A percentile compares a stretch with the other conserved stretches of the same genome.
These are phyloP conservation scores for Chironomus riparius DNA, from an alignment of 2,888 invertebrate species.

Conservation along the genomic window DNA sequence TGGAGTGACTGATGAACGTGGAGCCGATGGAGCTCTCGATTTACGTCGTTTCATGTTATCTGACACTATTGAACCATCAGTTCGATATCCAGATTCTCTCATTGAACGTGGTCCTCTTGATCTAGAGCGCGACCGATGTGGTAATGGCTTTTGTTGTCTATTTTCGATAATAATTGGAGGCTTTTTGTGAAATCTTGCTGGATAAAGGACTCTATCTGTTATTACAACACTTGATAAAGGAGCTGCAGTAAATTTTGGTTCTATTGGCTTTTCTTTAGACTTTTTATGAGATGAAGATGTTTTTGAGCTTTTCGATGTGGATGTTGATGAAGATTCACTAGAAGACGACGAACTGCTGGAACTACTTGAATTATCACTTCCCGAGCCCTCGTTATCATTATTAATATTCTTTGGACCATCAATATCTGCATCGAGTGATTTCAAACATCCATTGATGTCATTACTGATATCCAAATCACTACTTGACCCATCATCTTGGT, in stretches of 20 bases:
- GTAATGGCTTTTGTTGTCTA: constrained; percentile 35
- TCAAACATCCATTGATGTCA: constrained; percentile 21
- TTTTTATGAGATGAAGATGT: constrained; percentile 13
- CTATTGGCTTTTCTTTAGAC: neutral
- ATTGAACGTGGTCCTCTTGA: constrained; percentile 29
- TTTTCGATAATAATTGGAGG: constrained; percentile 29
- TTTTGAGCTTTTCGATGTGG: neutral
- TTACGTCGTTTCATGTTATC: constrained; percentile 8
- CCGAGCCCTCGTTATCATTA: neutral
- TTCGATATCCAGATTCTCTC: constrained; percentile 33
- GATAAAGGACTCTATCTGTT: constrained; percentile 67
- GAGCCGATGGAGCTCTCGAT: constrained; percentile 18
- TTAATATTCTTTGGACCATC: neutral
- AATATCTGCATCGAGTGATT: constrained; percentile 21
- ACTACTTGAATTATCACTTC: constrained; percentile 3
- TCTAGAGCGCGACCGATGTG: constrained; percentile 38
- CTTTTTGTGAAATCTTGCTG: constrained; percentile 65
- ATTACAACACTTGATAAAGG: constrained; percentile 32
- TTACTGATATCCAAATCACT: constrained; percentile 16
- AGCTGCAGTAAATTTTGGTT: neutral
- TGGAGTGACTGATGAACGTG: neutral
- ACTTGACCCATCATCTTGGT: constrained; percentile 9
- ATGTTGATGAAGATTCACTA: neutral
- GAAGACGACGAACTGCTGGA: constrained; percentile 9
- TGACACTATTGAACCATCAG: constrained; percentile 12